These are phyloP conservation scores for Belgica antarctica DNA, from an alignment of 2,888 invertebrate species.

Conservation along the genomic window DNA sequence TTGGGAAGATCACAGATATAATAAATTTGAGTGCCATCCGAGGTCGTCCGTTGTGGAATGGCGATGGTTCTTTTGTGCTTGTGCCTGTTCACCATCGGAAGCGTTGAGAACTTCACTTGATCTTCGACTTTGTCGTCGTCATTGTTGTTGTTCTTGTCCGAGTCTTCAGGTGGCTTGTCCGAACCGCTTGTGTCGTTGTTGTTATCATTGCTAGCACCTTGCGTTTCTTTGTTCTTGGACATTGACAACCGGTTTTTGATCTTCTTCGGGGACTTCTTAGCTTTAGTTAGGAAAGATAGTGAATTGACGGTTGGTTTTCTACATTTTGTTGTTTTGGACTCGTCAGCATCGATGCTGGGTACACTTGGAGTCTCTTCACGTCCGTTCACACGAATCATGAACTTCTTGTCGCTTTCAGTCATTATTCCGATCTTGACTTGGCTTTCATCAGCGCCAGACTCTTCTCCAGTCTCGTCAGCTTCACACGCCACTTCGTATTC, in stretches of 20 bases:
- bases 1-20: slow-evolving; percentile 82
- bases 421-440: slow-evolving; percentile 57
- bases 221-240: slow-evolving; percentile 45
- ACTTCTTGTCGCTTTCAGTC: slow-evolving; percentile 55
- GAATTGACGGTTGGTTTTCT: slow-evolving; percentile 45
- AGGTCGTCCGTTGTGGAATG: slow-evolving; percentile 71
- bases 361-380: slow-evolving; percentile 67
- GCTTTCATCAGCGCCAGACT: slow-evolving; percentile 47
- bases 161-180: background rate
- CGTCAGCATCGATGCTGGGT: slow-evolving; percentile 50
- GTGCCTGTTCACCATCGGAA: slow-evolving; percentile 50
- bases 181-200: slow-evolving; percentile 51
- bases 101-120: slow-evolving; percentile 47
- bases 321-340: slow-evolving; percentile 15
- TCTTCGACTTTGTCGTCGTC: slow-evolving; percentile 45
- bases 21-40: slow-evolving; percentile 80
- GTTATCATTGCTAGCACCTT: slow-evolving; percentile 43
- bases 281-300: slow-evolving; percentile 46
- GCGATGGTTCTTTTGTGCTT: slow-evolving; percentile 52
- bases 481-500: slow-evolving; percentile 62
- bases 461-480: slow-evolving; percentile 53
- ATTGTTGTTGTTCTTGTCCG: slow-evolving; percentile 49
- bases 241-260: slow-evolving; percentile 44
- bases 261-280: slow-evolving; percentile 45
- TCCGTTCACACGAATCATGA: slow-evolving; percentile 62